Evolutionary conservation across 64 coral and sea anemone species (phyloP), one percentile per base, ranked within the genome.

Genomic region (Stichodactyla mertensii): DNA sequence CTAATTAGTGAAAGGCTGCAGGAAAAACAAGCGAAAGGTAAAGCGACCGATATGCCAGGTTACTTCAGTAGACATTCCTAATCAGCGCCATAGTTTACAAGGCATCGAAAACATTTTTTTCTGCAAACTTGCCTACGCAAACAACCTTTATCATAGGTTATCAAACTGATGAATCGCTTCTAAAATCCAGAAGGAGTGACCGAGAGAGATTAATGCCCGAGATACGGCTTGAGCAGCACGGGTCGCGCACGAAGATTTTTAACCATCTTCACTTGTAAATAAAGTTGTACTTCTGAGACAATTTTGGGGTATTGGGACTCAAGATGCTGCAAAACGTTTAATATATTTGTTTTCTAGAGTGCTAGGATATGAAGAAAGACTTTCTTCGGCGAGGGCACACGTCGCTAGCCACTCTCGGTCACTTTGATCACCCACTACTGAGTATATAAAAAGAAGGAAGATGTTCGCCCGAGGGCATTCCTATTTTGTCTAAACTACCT

Each of bases 141-240:
- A 6, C 51, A 81, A 54, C 14, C 78, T 7, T 81, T 81, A 81
- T 53, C 78, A 20, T 11, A 55, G 78, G 78, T 81, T 81, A 81
- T 81, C 78, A 54, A 11, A 31, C 78, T 53, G 78, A 81, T 81
- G 54, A 81, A 81, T 81, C 78, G 78, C 51, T 53, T 81, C 78
- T 16, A 81, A 81, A 81, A 81, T 81, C 52, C 78, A 81, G 78
- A 81, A 81, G 78, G 78, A 55, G 78, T 54, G 51, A 53, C 78
- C 53, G 19, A 81, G 52, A 19, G 16, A 81, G 78, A 81, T 81
- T 81, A 81, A 81, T 81, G 78, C 12, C 16, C 52, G 0, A 81
- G 78, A 81, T 81, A 81, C 2, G 12, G 6, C 16, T 10, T 74
- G 10, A 27, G 69, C 23, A 13, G 69, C 69, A 74, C 69, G 69